Base-by-base conservation (phyloP, 2,113 vertebrate species). In the Proteles cristata region DNA sequence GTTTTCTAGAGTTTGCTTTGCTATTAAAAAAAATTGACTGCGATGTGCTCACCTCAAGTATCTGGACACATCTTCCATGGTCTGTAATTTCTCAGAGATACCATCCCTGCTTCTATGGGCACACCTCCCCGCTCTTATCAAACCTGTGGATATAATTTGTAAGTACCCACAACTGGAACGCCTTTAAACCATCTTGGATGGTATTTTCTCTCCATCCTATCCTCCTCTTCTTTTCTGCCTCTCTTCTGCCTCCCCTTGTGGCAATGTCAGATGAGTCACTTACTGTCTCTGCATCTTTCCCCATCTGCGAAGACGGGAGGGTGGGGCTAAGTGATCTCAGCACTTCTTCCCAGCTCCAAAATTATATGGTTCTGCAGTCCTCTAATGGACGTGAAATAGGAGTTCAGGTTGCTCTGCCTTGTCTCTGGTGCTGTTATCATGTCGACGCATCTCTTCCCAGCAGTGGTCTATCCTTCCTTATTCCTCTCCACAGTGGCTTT, bases 361-460 rank as follows among this genome's bases (percentile, higher is more conserved):
- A 97, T 98, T 95, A 96, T 50, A 95, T 94, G 94, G 94, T 96
- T 97, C 97, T 94, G 71, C 68, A 10, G 45, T 93, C 95, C 95
- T 97, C 96, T 98, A 96, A 97, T 95, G 96, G 93, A 94, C 93
- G 81, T 76, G 96, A 96, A 97, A 90, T 48, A 94, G 76, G 69
- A 97, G 96, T 98, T 97, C 95, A 84, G 65, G 88, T 97, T 94
- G 94, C 88, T 96, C 90, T 98, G 93, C 93, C 95, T 97, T 95
- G 94, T 66, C 58, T 88, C 65, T 69, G 90, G 69, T 55, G 33
- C 90, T 88, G 55, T 88, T 92, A 85, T 33, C 43, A 31, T 69
- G 94, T 97, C 96, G 96, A 43, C 96, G 88, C 69, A 55, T 81
- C 66, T 94, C 63, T 55, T 84, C 90, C 83, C 33, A 39, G 55